phyloP scores from a whole-genome alignment of 2,888 invertebrate species.

The Osmoderma eremita region DNA sequence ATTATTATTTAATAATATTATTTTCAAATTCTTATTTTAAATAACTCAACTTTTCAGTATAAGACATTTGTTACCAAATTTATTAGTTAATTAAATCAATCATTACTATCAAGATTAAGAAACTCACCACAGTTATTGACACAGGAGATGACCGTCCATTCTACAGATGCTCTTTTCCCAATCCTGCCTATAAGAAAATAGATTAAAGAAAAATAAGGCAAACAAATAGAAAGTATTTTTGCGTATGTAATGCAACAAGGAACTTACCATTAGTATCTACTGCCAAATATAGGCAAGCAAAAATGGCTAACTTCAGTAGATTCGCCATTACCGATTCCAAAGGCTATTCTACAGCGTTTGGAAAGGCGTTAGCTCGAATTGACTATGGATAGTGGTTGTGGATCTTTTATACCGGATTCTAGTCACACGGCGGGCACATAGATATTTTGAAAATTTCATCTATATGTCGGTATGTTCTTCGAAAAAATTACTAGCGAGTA shows the following conservation, averaged over 20 bases:
- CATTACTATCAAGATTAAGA: no score
- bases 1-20: no score
- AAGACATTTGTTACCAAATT: no score
- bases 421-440: not conserved
- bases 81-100: no score
- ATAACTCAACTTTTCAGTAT: no score
- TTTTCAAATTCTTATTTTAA: no score
- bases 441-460: constrained; percentile 10
- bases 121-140: not conserved
- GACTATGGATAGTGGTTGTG: not conserved
- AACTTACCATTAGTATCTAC: constrained; percentile 16
- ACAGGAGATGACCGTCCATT: not conserved
- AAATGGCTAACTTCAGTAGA: constrained; percentile 5
- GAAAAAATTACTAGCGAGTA: not conserved
- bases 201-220: no score
- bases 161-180: not conserved
- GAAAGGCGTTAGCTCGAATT: constrained; percentile 10
- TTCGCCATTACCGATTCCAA: constrained; percentile 8
- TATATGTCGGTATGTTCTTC: not conserved
- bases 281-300: constrained; percentile 15
- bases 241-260: no score
- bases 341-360: constrained; percentile 6
- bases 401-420: not conserved
- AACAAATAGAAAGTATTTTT: no score
- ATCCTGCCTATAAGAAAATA: not conserved